These are phyloP conservation scores for Coremacera marginata DNA, from an alignment of 2,888 invertebrate species.

Conservation along the genomic window DNA sequence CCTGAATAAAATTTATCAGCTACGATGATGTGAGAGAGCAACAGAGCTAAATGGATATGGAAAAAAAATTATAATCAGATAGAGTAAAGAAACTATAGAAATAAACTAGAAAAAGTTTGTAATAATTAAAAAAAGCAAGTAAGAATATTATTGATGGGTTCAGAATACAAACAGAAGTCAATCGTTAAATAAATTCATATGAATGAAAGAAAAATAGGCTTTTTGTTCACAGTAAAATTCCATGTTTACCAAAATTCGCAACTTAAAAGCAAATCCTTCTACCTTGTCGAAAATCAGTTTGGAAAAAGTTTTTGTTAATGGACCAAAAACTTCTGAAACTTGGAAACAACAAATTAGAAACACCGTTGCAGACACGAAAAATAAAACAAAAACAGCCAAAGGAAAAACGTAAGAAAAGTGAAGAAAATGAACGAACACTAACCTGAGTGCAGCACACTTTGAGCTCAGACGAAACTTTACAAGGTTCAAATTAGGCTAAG, in stretches of 20 bases:
- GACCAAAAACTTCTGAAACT: not conserved
- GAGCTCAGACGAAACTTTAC: not conserved
- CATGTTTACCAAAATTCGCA: not conserved
- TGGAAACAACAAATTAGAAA: not conserved
- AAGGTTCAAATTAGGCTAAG: not conserved
- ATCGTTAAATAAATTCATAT: too few relatives aligned
- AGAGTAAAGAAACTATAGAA: too few relatives aligned
- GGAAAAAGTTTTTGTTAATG: not conserved
- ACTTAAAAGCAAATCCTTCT: not conserved
- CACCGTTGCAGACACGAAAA: not conserved
- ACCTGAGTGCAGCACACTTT: too few relatives aligned
- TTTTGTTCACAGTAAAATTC: too few relatives aligned
- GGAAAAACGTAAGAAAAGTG: not conserved
- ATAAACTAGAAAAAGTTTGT: too few relatives aligned
- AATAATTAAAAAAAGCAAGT: too few relatives aligned
- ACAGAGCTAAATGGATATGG: too few relatives aligned
- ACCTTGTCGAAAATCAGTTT: not conserved
- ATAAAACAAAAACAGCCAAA: not conserved
- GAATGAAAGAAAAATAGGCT: too few relatives aligned
- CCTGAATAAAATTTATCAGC: constrained; percentile 7
- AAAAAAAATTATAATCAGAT: too few relatives aligned
- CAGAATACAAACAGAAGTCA: too few relatives aligned
- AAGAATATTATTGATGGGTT: too few relatives aligned
- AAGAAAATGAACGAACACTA: too few relatives aligned
- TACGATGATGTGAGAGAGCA: not conserved